Percentiles rank a stretch among this genome's conserved stretches.
Evolutionary conservation across 2,113 vertebrate species (phyloP).

Genomic region (Fulmarus glacialis): DNA sequence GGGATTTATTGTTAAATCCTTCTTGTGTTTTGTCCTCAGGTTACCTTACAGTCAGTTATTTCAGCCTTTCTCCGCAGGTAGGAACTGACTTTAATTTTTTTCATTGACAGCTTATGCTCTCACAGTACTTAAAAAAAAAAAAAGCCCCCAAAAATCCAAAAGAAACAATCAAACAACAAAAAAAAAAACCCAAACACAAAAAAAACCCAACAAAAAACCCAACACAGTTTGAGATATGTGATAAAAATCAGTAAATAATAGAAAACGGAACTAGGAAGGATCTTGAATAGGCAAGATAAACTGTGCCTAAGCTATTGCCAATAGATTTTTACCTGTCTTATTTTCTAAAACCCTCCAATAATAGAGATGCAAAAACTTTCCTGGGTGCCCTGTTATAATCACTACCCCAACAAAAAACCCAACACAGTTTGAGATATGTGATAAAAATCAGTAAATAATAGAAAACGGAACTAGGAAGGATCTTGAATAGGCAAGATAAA

Average conservation of each 20-base stretch:
- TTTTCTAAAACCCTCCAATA: neutral
- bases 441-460: neutral
- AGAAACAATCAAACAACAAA: neutral
- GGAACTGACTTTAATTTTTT: neutral
- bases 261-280: neutral
- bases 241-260: neutral
- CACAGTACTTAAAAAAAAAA: neutral
- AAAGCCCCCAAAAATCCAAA: neutral
- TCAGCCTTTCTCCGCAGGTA: neutral
- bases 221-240: neutral
- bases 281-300: neutral
- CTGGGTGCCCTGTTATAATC: too few relatives aligned
- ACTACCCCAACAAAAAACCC: neutral
- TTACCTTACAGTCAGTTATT: neutral
- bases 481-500: neutral
- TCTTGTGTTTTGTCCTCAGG: neutral
- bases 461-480: neutral
- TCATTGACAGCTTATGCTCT: neutral
- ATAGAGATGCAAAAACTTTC: neutral
- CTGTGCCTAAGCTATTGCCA: neutral
- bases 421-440: neutral
- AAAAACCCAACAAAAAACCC: neutral
- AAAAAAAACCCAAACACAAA: too few relatives aligned
- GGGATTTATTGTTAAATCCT: neutral
- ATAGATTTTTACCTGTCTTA: neutral